Percentiles rank a stretch among this genome's conserved stretches.
Evolutionary conservation across 2,797 vertebrate species (phyloP).

Genomic region (Coregonus ussuriensis): DNA sequence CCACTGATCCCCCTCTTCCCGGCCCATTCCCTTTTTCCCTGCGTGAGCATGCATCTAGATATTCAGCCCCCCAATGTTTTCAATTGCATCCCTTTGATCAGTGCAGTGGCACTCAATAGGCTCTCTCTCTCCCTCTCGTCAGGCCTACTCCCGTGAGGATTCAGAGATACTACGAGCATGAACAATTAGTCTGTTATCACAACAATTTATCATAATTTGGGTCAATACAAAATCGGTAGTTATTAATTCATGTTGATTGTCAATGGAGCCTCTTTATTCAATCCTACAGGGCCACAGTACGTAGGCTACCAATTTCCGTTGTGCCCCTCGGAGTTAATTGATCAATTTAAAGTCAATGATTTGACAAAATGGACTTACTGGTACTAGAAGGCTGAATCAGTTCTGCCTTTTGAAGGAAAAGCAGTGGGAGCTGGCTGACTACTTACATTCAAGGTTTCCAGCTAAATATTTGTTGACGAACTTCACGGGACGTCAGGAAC

Average conservation of each 20-base stretch:
- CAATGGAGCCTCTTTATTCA: conserved; percentile 35
- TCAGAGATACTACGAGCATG: conserved; percentile 12
- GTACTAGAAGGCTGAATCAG: too few relatives aligned
- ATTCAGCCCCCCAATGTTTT: conserved; percentile 16
- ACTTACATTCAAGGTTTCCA: conserved; percentile 33
- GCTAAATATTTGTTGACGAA: conserved; percentile 42
- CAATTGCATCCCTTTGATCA: conserved; percentile 35
- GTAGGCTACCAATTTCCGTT: too few relatives aligned
- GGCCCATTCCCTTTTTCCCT: conserved; percentile 20
- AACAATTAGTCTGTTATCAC: conserved; percentile 22
- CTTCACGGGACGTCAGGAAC: conserved; percentile 51
- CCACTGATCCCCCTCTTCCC: conserved; percentile 23
- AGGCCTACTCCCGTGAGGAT: conserved; percentile 18
- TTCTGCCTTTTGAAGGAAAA: background rate
- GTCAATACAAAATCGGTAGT: conserved; percentile 23
- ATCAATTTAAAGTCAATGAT: too few relatives aligned
- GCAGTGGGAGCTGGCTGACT: background rate
- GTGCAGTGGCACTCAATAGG: conserved; percentile 9
- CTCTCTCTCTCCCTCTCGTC: conserved; percentile 8
- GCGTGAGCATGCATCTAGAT: conserved; percentile 23
- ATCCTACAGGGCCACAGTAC: background rate
- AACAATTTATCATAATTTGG: conserved; percentile 46
- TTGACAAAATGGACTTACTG: too few relatives aligned
- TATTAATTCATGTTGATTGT: conserved; percentile 43
- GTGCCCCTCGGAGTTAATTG: too few relatives aligned